These are phyloP conservation scores for Drosophila lowei DNA, from an alignment of 1,140 invertebrate genomes.

Conservation along the genomic window DNA sequence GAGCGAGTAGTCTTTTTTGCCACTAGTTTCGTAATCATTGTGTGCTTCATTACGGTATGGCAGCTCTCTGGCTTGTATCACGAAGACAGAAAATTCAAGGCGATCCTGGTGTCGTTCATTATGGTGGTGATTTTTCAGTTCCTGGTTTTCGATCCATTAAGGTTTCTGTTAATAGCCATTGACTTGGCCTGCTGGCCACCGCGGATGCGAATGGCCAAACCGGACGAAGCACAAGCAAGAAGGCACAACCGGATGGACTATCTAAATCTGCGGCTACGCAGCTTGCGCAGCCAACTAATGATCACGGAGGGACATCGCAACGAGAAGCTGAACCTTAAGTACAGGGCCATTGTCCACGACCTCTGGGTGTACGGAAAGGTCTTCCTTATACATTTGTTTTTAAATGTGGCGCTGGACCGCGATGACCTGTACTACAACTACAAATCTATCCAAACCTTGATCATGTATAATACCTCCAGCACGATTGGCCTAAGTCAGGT, in stretches of 20 bases:
- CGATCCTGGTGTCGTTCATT: conserved; percentile 17
- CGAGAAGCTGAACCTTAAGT: conserved; percentile 60
- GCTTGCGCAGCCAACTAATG: conserved; percentile 33
- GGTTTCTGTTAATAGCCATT: conserved; percentile 31
- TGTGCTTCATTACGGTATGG: background rate
- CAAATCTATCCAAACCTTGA: background rate
- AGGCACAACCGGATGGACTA: conserved; percentile 24
- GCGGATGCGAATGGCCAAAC: background rate
- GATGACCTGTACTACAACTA: conserved; percentile 37
- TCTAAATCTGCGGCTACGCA: conserved; percentile 33
- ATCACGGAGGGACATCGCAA: conserved; percentile 49
- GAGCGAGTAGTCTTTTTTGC: background rate
- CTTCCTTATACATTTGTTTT: conserved; percentile 35
- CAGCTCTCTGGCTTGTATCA: conserved; percentile 36
- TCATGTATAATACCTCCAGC: background rate
- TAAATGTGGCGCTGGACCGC: conserved; percentile 24
- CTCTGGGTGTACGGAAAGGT: conserved; percentile 47
- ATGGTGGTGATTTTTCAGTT: conserved; percentile 9
- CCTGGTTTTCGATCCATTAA: conserved; percentile 46
- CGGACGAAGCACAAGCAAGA: background rate
- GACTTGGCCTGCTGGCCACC: conserved; percentile 48
- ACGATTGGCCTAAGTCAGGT: conserved; percentile 24
- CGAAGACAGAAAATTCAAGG: conserved; percentile 30
- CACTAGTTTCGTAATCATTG: conserved; percentile 1
- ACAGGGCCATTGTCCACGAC: conserved; percentile 44